Percentiles rank a stretch among this genome's conserved stretches.
phyloP scores from a whole-genome alignment of 2,888 invertebrate genomes.

The Sisyra terminalis region DNA sequence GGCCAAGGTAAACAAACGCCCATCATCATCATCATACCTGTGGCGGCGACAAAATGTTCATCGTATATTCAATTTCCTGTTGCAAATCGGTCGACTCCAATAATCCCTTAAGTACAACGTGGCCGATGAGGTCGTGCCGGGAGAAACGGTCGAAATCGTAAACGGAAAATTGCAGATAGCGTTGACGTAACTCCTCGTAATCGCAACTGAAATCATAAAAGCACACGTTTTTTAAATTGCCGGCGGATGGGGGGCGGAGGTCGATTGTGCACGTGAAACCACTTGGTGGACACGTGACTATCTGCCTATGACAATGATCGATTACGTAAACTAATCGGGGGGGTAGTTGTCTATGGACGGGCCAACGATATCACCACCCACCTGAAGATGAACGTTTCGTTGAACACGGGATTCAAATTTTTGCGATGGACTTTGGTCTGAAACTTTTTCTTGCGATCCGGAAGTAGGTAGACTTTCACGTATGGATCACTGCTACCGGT shows the following conservation, averaged over 20 bases:
- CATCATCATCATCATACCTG: slow-evolving; percentile 35
- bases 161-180: slow-evolving; percentile 70
- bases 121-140: slow-evolving; percentile 72
- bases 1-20: too few relatives aligned
- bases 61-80: slow-evolving; percentile 69
- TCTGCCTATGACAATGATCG: neutral
- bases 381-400: slow-evolving; percentile 74
- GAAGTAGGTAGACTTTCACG: slow-evolving; percentile 68
- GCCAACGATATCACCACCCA: too few relatives aligned
- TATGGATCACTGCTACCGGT: slow-evolving; percentile 78
- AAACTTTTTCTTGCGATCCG: slow-evolving; percentile 72
- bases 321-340: too few relatives aligned
- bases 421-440: slow-evolving; percentile 72
- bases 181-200: slow-evolving; percentile 55
- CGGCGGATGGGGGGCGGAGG: too few relatives aligned
- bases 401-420: slow-evolving; percentile 66
- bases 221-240: too few relatives aligned
- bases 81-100: slow-evolving; percentile 60
- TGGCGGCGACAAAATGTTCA: slow-evolving; percentile 65
- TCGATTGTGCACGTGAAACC: neutral
- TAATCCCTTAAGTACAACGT: slow-evolving; percentile 64
- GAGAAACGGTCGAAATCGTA: slow-evolving; percentile 84
- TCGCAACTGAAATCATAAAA: slow-evolving; percentile 37
- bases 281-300: neutral
- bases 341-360: too few relatives aligned